Evolutionary conservation across 2,888 invertebrate genomes (phyloP).

Genomic region (Ichneumoninae sp.): DNA sequence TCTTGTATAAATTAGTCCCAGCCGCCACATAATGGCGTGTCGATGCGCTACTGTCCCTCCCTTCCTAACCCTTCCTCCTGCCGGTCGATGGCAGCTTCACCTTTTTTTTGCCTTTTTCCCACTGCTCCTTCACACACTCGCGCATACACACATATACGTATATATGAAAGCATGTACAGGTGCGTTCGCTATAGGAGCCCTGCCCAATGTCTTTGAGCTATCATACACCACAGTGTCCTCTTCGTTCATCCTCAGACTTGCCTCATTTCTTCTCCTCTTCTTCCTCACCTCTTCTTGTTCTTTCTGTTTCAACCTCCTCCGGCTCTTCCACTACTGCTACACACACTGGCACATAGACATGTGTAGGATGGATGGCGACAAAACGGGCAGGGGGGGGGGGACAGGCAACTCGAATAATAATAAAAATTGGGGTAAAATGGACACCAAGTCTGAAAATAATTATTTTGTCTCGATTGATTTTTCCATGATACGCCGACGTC

Average conservation of each 20-base stretch:
- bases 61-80: conserved; percentile 66
- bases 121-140: background rate
- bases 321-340: too few species aligned
- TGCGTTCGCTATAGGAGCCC: background rate
- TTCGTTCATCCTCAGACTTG: conserved; percentile 8
- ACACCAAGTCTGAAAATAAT: too few species aligned
- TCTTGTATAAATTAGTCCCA: conserved; percentile 84
- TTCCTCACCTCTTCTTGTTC: background rate
- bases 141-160: background rate
- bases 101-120: conserved; percentile 11
- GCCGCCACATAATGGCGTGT: conserved; percentile 84
- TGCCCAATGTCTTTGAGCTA: conserved; percentile 5
- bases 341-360: too few species aligned
- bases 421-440: too few species aligned
- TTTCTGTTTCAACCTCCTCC: background rate
- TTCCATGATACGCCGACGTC: too few species aligned
- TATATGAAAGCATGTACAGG: background rate
- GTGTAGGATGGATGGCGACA: too few species aligned
- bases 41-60: conserved; percentile 83
- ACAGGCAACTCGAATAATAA: too few species aligned
- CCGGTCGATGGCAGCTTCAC: conserved; percentile 23
- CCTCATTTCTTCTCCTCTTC: background rate
- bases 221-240: conserved; percentile 16
- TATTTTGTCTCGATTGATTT: too few species aligned
- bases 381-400: too few species aligned